Evolutionary conservation across 2,888 invertebrate genomes (phyloP).

Genomic region (Rhagophthalmus giganteus): DNA sequence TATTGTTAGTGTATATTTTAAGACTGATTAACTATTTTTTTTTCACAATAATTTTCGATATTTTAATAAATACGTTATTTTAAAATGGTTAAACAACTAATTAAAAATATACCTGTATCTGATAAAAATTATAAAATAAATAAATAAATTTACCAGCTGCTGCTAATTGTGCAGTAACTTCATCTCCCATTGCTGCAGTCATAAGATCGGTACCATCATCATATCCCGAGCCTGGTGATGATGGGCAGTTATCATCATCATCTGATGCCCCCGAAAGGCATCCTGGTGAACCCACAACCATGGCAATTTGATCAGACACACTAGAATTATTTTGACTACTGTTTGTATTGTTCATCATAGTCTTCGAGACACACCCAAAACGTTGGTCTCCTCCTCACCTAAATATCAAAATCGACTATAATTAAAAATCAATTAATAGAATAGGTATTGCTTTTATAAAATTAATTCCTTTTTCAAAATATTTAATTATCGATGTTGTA

Average conservation of each 20-base stretch:
- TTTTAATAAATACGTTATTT: too few relatives aligned
- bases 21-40: too few relatives aligned
- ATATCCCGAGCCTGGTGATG: slow-evolving; percentile 75
- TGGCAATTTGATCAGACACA: slow-evolving; percentile 68
- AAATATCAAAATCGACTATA: background rate
- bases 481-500: background rate
- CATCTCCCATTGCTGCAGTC: slow-evolving; percentile 84
- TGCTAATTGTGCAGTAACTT: slow-evolving; percentile 93
- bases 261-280: slow-evolving; percentile 61
- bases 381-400: slow-evolving; percentile 42
- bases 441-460: too few relatives aligned
- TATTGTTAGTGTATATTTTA: background rate
- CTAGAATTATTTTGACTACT: slow-evolving; percentile 47
- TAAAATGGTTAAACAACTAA: too few relatives aligned
- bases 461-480: too few relatives aligned
- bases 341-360: slow-evolving; percentile 55
- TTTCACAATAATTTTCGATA: too few relatives aligned
- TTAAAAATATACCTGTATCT: background rate
- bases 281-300: slow-evolving; percentile 59
- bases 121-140: background rate
- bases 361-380: slow-evolving; percentile 49
- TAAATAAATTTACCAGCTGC: slow-evolving; percentile 77
- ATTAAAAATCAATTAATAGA: too few relatives aligned
- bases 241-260: slow-evolving; percentile 81
- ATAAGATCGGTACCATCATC: slow-evolving; percentile 84